These are phyloP conservation scores for Aegithalos caudatus DNA, from an alignment of 2,113 vertebrate species.

Conservation along the genomic window DNA sequence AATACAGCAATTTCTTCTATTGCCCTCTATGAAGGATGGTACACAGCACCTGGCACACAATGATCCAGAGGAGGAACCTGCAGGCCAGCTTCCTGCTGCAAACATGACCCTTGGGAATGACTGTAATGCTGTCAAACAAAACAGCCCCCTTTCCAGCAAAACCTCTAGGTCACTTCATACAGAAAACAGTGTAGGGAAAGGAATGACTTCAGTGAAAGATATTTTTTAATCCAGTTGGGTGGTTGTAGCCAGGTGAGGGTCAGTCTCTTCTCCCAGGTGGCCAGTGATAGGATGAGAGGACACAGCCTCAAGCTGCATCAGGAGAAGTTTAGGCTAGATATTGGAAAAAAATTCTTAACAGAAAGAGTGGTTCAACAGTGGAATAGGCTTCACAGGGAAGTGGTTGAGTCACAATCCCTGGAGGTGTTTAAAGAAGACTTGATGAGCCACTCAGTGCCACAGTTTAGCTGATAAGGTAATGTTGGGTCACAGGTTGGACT, in stretches of 20 bases:
- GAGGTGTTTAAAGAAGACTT: background rate
- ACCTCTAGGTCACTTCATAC: background rate
- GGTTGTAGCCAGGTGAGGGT: rapidly evolving
- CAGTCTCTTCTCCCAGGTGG: background rate
- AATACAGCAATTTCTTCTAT: rapidly evolving
- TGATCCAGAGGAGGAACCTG: background rate
- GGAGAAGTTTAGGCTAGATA: background rate
- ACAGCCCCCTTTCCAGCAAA: background rate
- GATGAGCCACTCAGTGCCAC: background rate
- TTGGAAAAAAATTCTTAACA: background rate
- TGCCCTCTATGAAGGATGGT: background rate
- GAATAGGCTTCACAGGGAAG: background rate
- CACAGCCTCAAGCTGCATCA: background rate
- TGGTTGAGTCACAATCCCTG: background rate
- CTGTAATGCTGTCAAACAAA: background rate
- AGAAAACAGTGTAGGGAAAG: background rate
- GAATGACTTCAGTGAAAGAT: background rate
- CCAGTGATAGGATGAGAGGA: background rate
- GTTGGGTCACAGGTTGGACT: background rate
- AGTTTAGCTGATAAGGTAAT: background rate
- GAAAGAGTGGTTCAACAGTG: background rate
- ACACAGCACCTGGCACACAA: rapidly evolving
- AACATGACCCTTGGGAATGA: background rate
- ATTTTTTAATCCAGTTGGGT: background rate
- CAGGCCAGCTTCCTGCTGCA: background rate